phyloP scores from a whole-genome alignment of 2,797 vertebrate genomes.

The Spinibarbus caldwelli region DNA sequence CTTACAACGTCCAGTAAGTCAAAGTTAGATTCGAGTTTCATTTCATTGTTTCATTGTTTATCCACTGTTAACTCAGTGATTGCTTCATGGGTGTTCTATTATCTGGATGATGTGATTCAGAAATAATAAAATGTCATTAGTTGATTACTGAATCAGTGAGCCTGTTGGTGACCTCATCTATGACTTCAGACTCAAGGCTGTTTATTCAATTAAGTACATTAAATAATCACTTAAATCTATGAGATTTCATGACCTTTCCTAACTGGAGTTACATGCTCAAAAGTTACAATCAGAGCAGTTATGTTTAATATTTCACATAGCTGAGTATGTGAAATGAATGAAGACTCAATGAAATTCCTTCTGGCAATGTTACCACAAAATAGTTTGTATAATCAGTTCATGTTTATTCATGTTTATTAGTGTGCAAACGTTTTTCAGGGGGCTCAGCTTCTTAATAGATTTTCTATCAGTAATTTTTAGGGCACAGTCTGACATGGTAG shows the following conservation, averaged over 20 bases:
- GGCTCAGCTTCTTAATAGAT: neutral
- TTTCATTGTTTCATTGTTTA: neutral
- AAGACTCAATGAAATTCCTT: neutral
- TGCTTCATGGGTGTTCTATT: neutral
- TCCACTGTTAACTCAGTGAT: neutral
- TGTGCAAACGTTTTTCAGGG: neutral
- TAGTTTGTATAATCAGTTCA: neutral
- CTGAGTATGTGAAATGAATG: neutral
- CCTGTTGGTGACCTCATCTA: neutral
- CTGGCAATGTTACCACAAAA: constrained; percentile 4
- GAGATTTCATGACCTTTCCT: neutral
- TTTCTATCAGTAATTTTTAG: neutral
- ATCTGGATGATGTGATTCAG: neutral
- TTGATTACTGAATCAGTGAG: neutral
- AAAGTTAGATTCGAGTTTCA: neutral
- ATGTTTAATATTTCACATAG: constrained; percentile 11
- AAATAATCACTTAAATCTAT: neutral
- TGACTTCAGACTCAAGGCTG: neutral
- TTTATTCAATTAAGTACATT: neutral
- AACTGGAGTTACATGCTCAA: neutral
- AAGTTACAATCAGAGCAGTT: neutral
- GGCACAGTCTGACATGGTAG: neutral
- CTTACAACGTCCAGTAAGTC: neutral
- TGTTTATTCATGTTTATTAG: neutral
- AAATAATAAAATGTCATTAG: neutral